Evolutionary conservation across 2,888 invertebrate species (phyloP), one percentile per base, ranked within the genome.

Genomic region (Hyposoter dolosus): DNA sequence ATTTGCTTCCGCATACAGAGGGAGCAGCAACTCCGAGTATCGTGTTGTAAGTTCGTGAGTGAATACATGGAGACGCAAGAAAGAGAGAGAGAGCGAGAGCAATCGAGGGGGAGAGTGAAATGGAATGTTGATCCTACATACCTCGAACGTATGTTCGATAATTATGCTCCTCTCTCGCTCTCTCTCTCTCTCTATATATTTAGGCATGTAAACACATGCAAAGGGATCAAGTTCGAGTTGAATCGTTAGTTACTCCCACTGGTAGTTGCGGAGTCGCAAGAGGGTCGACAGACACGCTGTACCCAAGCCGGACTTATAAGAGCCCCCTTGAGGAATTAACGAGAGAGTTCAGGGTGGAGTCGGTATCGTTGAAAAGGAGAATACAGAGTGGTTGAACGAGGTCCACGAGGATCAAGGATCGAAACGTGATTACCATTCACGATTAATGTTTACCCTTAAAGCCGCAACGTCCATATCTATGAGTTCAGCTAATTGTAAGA

Each of bases 251-350:
- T n/a, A 75, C 83, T 45, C 69, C 69, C 56, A 32, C 72, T 63
- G 69, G 78, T 72, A 80, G 63, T 80, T 80, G 72, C 45, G 63
- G 71, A 80, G 60, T 45, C 69, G 69, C 63, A 45, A 23, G 28
- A 40, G 72, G 47, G 45, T 74, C 78, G 66, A 43, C 45, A 83
- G 65, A 35, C 32, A 68, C 19, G 66, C 50, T 40, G 28, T 72
- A 53, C 28, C 10, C n/a, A 65, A 17, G 35, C 71, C 66, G 77
- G 78, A 40, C 78, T 83, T 47, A 32, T 47, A 77, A 65, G 66
- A 78, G 83, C 45, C 65, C 83, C 66, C 78, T 78, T 47, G 83
- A 83, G 83, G 83, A 83, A 83, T 83, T 78, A 83, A 83, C 78
- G 78, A 78, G 78, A 74, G 63, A 19, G 40, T 53, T 19, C 23